Evolutionary conservation across 2,797 vertebrate species (phyloP), one percentile per base, ranked within the genome.

Genomic region (Loriculus beryllinus): DNA sequence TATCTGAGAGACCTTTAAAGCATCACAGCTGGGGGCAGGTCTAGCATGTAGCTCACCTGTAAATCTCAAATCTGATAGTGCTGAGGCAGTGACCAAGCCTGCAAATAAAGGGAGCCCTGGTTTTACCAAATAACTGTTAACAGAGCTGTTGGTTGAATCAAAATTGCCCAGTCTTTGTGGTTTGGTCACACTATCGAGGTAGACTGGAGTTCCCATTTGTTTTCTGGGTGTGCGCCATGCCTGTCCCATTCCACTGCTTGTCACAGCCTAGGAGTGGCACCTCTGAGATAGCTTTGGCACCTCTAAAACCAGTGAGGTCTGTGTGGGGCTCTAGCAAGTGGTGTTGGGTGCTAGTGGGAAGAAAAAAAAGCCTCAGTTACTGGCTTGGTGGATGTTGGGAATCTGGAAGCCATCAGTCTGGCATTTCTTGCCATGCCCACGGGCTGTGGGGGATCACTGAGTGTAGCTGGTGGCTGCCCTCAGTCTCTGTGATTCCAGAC

Each of bases 401-500:
- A 77, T 20, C 13, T 22, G 31, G 14, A 37, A 65, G 60, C 56
- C 23, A 1, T 63, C 8, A 2, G 33, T 39, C 4, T 22, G 20
- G 40, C 5, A 14, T 77, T 86, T 75, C 52, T 52, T 35, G n/a
- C 20, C 19, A 2, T 13, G 18, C 18, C n/a, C 25, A 13, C 11
- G 45, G 20, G 28, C 13, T 0, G 0, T 5, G 28, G 42, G 67
- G 12, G 35, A 9, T 48, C 57, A n/a, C 0, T 0, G 29, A 15
- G 33, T 17, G 45, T 37, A 29, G 40, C 39, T 64, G 28, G 20
- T 5, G 7, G n/a, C 69, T 72, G 17, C 0, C 63, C 3, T n/a
- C 23, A 69, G 3, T 33, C 48, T 37, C 43, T 31, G 2, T 33
- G 16, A 13, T 16, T 82, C 52, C 31, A 70, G 37, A 20, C 43